Base-by-base conservation (phyloP, 2,113 vertebrate species). In the Melanerpes aurifrons region DNA sequence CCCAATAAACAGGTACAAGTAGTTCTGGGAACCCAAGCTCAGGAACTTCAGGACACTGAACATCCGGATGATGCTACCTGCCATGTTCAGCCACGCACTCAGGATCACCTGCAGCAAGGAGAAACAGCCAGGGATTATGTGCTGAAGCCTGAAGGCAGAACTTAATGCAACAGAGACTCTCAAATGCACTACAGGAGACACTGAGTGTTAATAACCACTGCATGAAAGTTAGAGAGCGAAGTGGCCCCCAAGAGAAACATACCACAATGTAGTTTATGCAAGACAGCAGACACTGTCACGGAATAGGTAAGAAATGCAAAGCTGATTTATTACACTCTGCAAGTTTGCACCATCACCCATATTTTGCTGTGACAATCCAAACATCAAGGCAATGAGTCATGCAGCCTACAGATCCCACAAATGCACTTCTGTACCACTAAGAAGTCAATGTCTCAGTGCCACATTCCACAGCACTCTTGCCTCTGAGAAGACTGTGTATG, bases 51-150 rank as follows among this genome's bases (percentile, higher is more conserved):
- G 7, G 11, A 95, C 15, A 1, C 98, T 98, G 12, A 98, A 29
- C 48, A 96, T 74, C 9, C 99, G 98, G 58, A 98, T 14, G 56
- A 98, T 10, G 8, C 98, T 98, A 31, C 99, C 99, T 0, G 81
- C 22, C 97, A 98, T 98, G 97, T 99, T 99, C 56, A 99, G 96
- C 98, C 98, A 99, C 0, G 99, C 97, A 0, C 99, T 98, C 78
- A 99, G 93, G 67, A 99, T 87, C 82, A 98, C 94, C 99, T 99
- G 97, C 45, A 92, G 64, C 14, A 87, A 82, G 10, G 13, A 82
- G 50, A 91, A 91, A 86, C 43, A 87, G 28, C 5, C 21, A 43
- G 28, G 5, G 12, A 16, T 85, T 80, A n/a, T 43, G 8, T 59
- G 29, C 70, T 72, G 54, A 56, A 85, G 32, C 25, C 35, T 15